Conservation (phyloP, 2,113 vertebrate genomes). For the Bothrops jararaca region DNA sequence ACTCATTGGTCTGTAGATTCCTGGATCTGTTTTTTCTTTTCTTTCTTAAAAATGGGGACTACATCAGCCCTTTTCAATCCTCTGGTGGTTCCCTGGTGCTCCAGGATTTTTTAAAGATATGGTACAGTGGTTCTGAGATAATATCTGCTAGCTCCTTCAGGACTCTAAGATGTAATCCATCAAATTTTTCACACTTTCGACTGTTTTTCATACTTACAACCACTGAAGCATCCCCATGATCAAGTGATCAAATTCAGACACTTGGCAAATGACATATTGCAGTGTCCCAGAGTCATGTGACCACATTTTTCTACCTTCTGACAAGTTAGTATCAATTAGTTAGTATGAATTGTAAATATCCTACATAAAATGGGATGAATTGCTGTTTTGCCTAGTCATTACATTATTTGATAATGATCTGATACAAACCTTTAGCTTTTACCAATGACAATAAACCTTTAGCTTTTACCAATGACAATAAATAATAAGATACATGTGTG, state of each 20-base stretch:
- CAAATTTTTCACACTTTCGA: background rate
- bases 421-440: background rate
- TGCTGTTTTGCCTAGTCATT: background rate
- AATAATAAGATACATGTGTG: background rate
- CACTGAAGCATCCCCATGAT: background rate
- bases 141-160: too few relatives aligned
- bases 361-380: background rate
- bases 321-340: background rate
- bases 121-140: background rate
- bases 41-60: background rate
- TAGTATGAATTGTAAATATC: background rate
- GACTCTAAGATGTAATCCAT: background rate
- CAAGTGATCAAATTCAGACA: background rate
- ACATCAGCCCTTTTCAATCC: too few relatives aligned
- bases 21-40: background rate
- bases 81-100: background rate
- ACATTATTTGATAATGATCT: background rate
- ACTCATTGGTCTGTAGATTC: background rate
- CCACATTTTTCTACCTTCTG: background rate
- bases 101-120: background rate
- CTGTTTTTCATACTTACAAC: background rate
- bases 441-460: background rate
- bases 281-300: background rate
- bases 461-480: background rate
- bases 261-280: background rate